phyloP scores from a whole-genome alignment of 64 coral and sea anemone genomes.

The Porites lutea region DNA sequence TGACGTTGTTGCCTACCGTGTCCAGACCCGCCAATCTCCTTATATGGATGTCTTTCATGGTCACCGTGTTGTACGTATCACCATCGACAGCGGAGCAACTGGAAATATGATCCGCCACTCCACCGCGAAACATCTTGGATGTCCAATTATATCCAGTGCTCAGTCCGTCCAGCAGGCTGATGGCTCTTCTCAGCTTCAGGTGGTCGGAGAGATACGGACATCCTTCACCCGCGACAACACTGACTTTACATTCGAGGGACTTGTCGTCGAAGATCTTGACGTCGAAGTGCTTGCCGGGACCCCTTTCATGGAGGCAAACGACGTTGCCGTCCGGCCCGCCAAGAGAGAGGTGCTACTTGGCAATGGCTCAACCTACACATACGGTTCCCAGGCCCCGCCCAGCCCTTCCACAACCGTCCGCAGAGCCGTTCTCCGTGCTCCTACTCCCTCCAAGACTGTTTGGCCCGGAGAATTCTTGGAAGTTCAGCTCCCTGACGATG shows the following conservation, averaged over 20 bases:
- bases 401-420: background rate
- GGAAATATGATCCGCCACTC: too few species aligned
- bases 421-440: background rate
- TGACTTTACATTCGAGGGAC: too few species aligned
- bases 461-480: slow-evolving; percentile 66
- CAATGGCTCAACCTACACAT: slow-evolving; percentile 29
- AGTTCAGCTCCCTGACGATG: background rate
- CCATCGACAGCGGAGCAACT: slow-evolving; percentile 57
- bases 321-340: background rate
- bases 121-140: too few species aligned
- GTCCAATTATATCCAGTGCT: too few species aligned
- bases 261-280: too few species aligned
- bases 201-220: background rate
- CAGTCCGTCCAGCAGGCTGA: slow-evolving; percentile 49
- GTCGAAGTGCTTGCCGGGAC: too few species aligned
- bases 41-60: slow-evolving; percentile 52
- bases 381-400: background rate
- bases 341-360: slow-evolving; percentile 34
- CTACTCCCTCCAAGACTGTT: slow-evolving; percentile 33
- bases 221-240: slow-evolving; percentile 17
- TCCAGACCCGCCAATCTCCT: slow-evolving; percentile 59
- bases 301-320: too few species aligned
- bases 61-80: slow-evolving; percentile 35
- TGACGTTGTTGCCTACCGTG: background rate
- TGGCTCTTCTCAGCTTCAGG: slow-evolving; percentile 29